Conservation (phyloP, 35 echinoderm and acorn worm genomes). For the Acanthaster planci region DNA sequence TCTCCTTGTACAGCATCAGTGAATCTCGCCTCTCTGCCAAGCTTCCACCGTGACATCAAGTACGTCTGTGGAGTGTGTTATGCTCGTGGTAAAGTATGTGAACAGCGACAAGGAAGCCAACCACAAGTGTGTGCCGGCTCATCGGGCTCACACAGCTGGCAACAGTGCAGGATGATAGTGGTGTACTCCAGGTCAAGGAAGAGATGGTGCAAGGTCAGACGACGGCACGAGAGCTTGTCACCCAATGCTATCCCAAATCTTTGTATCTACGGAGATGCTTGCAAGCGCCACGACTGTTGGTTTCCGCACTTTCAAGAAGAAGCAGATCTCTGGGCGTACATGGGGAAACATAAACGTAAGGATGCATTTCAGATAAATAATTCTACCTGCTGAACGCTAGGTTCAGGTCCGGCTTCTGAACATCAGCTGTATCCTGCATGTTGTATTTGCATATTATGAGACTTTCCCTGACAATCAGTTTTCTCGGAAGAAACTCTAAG, state of each 20-base stretch:
- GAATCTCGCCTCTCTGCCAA: neutral
- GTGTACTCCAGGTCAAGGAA: neutral
- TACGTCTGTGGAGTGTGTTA: neutral
- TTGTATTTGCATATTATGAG: neutral
- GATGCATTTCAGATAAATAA: neutral
- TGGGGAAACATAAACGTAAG: neutral
- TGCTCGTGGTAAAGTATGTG: neutral
- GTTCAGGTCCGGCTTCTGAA: neutral
- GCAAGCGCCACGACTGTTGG: conserved; percentile 61
- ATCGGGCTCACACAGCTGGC: neutral
- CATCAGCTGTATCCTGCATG: neutral
- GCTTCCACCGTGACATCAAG: neutral
- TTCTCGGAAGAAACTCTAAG: neutral
- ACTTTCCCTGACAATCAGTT: neutral
- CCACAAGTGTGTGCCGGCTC: neutral
- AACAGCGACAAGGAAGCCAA: neutral
- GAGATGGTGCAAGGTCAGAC: conserved; percentile 49
- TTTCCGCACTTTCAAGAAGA: conserved; percentile 28
- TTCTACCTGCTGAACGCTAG: neutral
- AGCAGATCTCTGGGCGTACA: neutral
- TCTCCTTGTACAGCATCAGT: neutral
- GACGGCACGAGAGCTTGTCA: conserved; percentile 35
- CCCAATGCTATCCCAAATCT: conserved; percentile 34
- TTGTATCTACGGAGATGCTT: conserved; percentile 30
- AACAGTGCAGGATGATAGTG: conserved; percentile 23